Evolutionary conservation across 92 coral and sea anemone species (phyloP).

Genomic region (Epizoanthus illoricatus): DNA sequence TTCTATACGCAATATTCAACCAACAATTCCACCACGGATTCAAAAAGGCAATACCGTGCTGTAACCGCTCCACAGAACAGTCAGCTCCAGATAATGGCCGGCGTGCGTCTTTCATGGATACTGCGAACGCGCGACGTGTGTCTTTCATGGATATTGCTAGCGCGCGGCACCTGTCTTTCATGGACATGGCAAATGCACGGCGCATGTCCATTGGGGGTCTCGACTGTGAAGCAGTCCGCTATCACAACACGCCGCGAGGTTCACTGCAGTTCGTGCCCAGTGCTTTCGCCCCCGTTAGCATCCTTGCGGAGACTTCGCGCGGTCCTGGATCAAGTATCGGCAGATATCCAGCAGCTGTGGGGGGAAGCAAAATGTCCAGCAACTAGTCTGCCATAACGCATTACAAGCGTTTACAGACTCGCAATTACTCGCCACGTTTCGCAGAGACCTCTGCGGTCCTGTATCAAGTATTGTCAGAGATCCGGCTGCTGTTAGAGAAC

Average conservation of each 20-base stretch:
- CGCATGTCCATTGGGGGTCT: not conserved
- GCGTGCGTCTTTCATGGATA: not conserved
- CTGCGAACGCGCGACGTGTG: not conserved
- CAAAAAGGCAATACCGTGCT: not conserved
- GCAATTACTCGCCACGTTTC: too few relatives aligned
- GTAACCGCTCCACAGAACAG: not conserved
- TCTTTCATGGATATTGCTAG: not conserved
- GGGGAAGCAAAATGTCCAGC: too few relatives aligned
- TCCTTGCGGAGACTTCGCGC: constrained; percentile 6
- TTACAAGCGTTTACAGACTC: too few relatives aligned
- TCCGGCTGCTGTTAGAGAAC: too few relatives aligned
- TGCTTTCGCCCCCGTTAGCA: constrained; percentile 11
- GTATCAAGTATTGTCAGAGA: too few relatives aligned
- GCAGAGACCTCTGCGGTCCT: too few relatives aligned
- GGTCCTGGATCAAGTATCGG: not conserved
- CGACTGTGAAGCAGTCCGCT: not conserved
- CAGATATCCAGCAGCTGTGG: not conserved
- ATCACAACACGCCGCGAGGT: not conserved
- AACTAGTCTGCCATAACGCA: too few relatives aligned
- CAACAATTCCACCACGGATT: constrained; percentile 2
- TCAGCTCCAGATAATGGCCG: not conserved
- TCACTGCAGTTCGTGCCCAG: constrained; percentile 17
- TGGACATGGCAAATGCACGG: not conserved
- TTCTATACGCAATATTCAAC: constrained; percentile 7
- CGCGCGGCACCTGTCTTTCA: not conserved